Conservation (phyloP, 2,113 vertebrate genomes). For the Heterochromis multidens region DNA sequence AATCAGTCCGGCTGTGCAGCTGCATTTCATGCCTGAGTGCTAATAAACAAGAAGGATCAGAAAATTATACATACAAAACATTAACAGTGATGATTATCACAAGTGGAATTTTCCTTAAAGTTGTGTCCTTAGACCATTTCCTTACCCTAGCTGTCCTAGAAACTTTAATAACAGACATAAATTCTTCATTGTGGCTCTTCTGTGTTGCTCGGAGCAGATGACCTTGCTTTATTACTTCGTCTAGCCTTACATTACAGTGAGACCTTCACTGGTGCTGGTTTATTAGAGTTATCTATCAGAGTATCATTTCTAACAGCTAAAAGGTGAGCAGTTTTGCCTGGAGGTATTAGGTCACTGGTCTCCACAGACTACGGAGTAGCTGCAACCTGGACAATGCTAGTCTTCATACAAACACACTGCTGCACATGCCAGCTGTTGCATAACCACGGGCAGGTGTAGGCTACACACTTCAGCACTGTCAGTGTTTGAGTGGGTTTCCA, state of each 20-base stretch:
- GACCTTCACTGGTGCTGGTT: not conserved
- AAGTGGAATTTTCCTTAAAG: not conserved
- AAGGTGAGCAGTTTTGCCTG: not conserved
- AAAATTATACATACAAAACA: fast-evolving
- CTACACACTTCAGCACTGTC: not conserved
- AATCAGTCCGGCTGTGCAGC: not conserved
- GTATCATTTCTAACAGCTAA: not conserved
- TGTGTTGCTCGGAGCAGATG: not conserved
- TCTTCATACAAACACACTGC: not conserved
- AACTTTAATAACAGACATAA: not conserved
- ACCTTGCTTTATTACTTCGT: slow-evolving; percentile 1
- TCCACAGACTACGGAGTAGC: not conserved
- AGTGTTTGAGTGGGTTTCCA: not conserved
- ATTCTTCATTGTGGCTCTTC: slow-evolving; percentile 19
- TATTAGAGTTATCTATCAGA: not conserved
- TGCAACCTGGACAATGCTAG: not conserved
- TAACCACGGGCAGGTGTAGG: slow-evolving; percentile 10
- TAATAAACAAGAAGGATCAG: not conserved
- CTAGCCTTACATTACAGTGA: not conserved
- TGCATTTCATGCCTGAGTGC: not conserved
- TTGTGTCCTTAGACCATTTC: not conserved
- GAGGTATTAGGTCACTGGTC: slow-evolving; percentile 3
- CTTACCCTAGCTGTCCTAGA: not conserved
- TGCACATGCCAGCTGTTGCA: slow-evolving; percentile 17
- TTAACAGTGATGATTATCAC: not conserved